Percentiles rank a stretch among this genome's conserved stretches.
phyloP scores from a whole-genome alignment of 2,113 vertebrate species.

The Porphyrio hochstetteri region DNA sequence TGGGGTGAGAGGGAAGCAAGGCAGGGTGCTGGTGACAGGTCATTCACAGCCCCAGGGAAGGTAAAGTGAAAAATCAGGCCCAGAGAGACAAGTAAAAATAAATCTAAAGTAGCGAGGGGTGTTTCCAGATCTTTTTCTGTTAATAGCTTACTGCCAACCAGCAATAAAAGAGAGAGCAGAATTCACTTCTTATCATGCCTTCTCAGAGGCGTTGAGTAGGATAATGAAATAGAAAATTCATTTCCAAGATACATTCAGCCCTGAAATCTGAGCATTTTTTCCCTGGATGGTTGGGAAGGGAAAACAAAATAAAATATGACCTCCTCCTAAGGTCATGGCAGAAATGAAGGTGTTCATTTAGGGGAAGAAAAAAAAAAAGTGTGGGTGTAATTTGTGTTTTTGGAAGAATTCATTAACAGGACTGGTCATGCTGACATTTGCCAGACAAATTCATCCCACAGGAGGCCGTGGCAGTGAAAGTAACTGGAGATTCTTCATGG shows the following conservation, averaged over 20 bases:
- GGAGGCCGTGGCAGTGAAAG: not conserved
- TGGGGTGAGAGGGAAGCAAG: not conserved
- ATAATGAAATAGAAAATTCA: conserved; percentile 51
- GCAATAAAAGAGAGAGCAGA: not conserved
- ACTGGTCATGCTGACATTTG: not conserved
- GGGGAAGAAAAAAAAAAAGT: not conserved
- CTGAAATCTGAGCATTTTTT: conserved; percentile 20
- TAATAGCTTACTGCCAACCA: not conserved
- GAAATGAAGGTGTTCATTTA: not conserved
- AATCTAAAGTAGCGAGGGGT: not conserved
- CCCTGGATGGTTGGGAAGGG: not conserved
- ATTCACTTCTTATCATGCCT: conserved; percentile 12
- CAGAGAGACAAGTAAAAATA: not conserved
- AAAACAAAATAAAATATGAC: not conserved
- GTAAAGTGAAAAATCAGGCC: not conserved
- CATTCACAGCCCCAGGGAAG: not conserved
- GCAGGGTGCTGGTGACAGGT: not conserved
- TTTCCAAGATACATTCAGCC: conserved; percentile 32
- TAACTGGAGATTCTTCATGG: not conserved
- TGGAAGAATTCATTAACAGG: not conserved
- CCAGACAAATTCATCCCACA: not conserved
- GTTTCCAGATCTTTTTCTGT: not conserved
- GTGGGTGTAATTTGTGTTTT: not conserved
- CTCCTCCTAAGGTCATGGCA: not conserved
- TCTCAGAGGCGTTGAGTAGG: conserved; percentile 9